Conservation (phyloP, 35 echinoderm and acorn worm species). For the Heliocidaris erythrogramma region DNA sequence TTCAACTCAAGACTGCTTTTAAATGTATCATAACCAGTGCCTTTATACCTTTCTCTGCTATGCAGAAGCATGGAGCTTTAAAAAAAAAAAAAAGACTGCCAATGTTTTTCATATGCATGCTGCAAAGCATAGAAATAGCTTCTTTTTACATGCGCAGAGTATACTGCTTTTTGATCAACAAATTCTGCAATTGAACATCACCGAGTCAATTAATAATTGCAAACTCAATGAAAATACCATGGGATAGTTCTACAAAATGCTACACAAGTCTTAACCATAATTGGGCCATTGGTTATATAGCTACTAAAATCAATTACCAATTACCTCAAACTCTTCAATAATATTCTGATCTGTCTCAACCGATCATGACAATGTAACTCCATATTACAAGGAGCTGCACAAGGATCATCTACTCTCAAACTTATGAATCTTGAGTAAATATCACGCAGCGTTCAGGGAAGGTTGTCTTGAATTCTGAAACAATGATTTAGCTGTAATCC, state of each 20-base stretch:
- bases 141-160: too few species aligned
- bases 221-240: background rate
- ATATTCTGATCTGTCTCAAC: background rate
- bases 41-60: too few species aligned
- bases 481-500: background rate
- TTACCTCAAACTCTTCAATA: background rate
- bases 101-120: too few species aligned
- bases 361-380: background rate
- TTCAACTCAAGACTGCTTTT: too few species aligned
- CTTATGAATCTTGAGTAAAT: background rate
- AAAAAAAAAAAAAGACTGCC: too few species aligned
- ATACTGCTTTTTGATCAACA: background rate
- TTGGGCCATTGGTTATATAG: background rate
- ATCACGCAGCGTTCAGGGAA: background rate
- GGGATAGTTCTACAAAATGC: too few species aligned
- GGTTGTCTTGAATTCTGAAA: background rate
- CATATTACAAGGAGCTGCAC: background rate
- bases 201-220: background rate
- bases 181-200: background rate
- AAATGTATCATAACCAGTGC: too few species aligned
- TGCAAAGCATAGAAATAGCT: too few species aligned
- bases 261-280: background rate
- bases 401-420: background rate
- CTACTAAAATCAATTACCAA: background rate
- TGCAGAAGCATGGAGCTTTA: too few species aligned